Base-by-base conservation (phyloP, 2,888 invertebrate genomes). In the Campoplex capitator region DNA sequence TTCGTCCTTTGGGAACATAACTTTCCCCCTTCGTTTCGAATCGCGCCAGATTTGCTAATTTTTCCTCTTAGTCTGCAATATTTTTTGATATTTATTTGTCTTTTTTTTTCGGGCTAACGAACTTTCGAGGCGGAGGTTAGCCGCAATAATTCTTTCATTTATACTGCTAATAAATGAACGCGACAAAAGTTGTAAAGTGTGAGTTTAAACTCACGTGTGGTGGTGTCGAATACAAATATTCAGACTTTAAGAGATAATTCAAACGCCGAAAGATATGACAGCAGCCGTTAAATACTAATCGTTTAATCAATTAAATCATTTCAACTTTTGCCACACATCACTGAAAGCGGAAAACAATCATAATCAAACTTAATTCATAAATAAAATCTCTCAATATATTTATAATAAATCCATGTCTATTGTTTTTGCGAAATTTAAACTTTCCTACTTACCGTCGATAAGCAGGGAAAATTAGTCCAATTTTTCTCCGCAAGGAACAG, bases 1-100 rank as follows among this genome's bases (percentile, higher is more conserved):
- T 83, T 73, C 62, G 67, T 54, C 80, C 77, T n/a, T 73, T 65
- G 58, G 73, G 76, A 18, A 35, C 35, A n/a, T 70, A 67, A 74
- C 38, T 65, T 8, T 73, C 75, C 65, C 79, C 58, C 23, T 75
- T 80, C 42, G 32, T 38, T 6, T 73, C 56, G 73, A 68, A 35
- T 73, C 81, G 76, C 38, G 71, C 81, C 84, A 83, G 35, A 23
- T 70, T 56, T 54, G 68, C 54, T 2, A 23, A 58, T 58, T 62
- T 32, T 62, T 62, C 4, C 4, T 16, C 32, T 62, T 32, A 16
- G 32, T 28, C 16, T 16, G 32, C 16, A 62, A 62, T 62, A 62
- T 42, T 68, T 42, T 16, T 9, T 67, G 18, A 38, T 67, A 32
- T 65, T 35, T 68, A 0, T 38, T 38, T 38, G 6, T 38, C 38